phyloP scores from a whole-genome alignment of 2,888 invertebrate species.

The Pristionchus exspectatus region DNA sequence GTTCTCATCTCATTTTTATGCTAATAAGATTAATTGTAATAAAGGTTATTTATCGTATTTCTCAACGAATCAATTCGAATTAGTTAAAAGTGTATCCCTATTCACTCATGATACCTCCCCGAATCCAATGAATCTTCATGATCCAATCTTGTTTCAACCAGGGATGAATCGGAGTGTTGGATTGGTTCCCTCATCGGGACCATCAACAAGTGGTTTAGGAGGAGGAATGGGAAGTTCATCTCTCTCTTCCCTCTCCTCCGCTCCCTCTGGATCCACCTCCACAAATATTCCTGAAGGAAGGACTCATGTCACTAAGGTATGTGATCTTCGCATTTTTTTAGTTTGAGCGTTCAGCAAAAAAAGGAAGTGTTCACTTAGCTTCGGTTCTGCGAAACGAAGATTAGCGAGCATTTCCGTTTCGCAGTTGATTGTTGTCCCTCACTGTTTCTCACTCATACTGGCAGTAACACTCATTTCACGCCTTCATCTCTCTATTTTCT shows the following conservation, averaged over 20 bases:
- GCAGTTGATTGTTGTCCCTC: background rate
- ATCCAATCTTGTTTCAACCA: background rate
- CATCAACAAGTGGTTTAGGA: conserved; percentile 34
- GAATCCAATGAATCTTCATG: background rate
- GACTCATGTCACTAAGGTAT: conserved; percentile 37
- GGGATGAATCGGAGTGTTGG: conserved; percentile 42
- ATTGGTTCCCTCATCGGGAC: conserved; percentile 5
- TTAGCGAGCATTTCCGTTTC: background rate
- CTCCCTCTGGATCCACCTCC: background rate
- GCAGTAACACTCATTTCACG: background rate
- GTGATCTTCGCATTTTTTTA: background rate
- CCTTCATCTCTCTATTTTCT: background rate
- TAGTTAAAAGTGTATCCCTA: background rate
- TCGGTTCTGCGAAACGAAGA: too few species aligned
- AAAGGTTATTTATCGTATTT: conserved; percentile 1
- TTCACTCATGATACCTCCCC: background rate
- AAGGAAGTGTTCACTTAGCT: too few species aligned
- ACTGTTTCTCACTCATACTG: background rate
- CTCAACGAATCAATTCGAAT: background rate
- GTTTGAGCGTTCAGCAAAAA: too few species aligned
- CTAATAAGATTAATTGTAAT: background rate
- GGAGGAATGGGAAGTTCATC: conserved; percentile 22
- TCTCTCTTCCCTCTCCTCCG: background rate
- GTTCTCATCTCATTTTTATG: background rate
- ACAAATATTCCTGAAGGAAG: conserved; percentile 5